These are phyloP conservation scores for Trematomus bernacchii DNA, from an alignment of 2,797 vertebrate genomes.

Conservation along the genomic window DNA sequence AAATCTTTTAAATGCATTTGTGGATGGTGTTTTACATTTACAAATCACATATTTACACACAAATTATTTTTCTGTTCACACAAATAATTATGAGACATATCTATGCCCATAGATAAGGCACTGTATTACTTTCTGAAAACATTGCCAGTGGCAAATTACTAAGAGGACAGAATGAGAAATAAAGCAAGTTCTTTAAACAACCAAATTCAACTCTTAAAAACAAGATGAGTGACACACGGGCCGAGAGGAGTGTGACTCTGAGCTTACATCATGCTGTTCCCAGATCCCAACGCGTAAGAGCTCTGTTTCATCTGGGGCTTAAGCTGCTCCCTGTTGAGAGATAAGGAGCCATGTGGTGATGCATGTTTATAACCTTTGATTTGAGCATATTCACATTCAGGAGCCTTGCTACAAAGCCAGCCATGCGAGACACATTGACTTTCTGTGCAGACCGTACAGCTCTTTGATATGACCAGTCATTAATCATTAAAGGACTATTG, in stretches of 20 bases:
- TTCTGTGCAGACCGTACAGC: conserved; percentile 42
- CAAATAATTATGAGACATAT: too few species aligned
- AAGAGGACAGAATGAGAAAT: conserved; percentile 42
- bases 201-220: conserved; percentile 42
- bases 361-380: conserved; percentile 79
- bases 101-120: too few species aligned
- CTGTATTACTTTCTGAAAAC: conserved; percentile 41
- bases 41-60: too few species aligned
- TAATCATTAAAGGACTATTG: conserved; percentile 68
- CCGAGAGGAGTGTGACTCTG: conserved; percentile 52
- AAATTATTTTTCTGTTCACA: too few species aligned
- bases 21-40: too few species aligned
- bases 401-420: conserved; percentile 52
- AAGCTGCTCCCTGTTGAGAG: conserved; percentile 55
- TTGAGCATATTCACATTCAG: conserved; percentile 70
- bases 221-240: conserved; percentile 46
- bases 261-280: conserved; percentile 67
- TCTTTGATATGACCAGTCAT: conserved; percentile 61
- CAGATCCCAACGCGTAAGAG: conserved; percentile 46
- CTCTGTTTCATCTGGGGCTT: conserved; percentile 65
- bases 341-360: conserved; percentile 64
- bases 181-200: conserved; percentile 50
- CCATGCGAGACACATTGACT: conserved; percentile 62
- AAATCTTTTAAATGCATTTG: too few species aligned
- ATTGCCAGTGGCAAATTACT: conserved; percentile 40